Evolutionary conservation across 2,113 vertebrate genomes (phyloP).

Genomic region (Balaenoptera acutorostrata): DNA sequence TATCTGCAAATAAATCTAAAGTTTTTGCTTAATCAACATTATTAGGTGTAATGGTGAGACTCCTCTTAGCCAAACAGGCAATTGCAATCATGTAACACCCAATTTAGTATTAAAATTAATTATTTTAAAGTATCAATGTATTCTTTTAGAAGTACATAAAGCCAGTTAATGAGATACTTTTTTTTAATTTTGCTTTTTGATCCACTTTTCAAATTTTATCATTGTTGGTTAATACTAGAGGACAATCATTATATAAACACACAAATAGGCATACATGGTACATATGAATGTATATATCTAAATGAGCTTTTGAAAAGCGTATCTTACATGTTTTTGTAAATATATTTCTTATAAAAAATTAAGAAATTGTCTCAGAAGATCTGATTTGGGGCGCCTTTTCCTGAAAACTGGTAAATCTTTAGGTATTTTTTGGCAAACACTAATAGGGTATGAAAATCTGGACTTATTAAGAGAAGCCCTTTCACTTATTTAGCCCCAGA

Average conservation of each 20-base stretch:
- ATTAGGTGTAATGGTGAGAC: background rate
- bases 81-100: background rate
- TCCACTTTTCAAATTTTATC: background rate
- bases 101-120: background rate
- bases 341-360: background rate
- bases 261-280: background rate
- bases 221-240: background rate
- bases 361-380: background rate
- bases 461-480: background rate
- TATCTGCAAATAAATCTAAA: background rate
- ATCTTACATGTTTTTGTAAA: background rate
- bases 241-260: background rate
- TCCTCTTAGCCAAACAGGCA: background rate
- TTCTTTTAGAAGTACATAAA: background rate
- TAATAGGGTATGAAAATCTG: background rate
- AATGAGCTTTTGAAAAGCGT: background rate
- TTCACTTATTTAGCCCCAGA: background rate
- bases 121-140: background rate
- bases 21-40: background rate
- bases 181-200: background rate
- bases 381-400: accelerated
- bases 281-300: background rate
- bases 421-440: background rate
- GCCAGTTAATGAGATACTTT: background rate
- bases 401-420: background rate